Conservation (phyloP, 2,797 vertebrate genomes). For the Anomalospiza imberbis region DNA sequence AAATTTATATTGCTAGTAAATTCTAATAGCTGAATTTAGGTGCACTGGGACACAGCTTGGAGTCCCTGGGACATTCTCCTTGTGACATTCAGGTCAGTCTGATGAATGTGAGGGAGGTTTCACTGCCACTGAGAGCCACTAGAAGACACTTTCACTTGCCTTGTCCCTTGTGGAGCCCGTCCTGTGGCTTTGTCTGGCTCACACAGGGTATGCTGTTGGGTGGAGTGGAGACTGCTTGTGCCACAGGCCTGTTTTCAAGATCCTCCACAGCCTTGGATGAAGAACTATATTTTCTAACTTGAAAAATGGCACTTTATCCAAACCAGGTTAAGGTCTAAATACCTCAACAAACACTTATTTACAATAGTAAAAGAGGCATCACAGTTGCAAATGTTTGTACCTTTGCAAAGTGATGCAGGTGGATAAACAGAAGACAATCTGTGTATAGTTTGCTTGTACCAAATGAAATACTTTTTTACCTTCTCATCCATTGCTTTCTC, state of each 20-base stretch:
- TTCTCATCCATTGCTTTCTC: background rate
- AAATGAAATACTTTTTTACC: accelerated
- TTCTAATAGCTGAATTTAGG: background rate
- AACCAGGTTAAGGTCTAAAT: background rate
- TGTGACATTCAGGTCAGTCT: background rate
- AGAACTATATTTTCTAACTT: background rate
- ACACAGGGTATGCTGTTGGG: accelerated
- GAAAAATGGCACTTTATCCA: background rate
- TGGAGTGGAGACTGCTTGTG: background rate
- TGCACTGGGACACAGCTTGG: background rate
- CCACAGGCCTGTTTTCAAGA: background rate
- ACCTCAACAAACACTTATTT: background rate
- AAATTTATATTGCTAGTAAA: background rate
- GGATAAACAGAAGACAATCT: background rate
- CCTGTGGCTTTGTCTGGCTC: accelerated
- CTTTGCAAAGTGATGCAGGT: background rate
- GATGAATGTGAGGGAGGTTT: background rate
- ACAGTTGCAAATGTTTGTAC: background rate
- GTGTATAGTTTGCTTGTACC: background rate
- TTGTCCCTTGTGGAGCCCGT: accelerated
- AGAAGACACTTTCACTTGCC: background rate
- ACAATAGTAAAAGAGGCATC: background rate
- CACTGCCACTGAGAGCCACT: background rate
- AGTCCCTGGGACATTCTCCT: background rate
- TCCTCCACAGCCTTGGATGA: background rate